Base-by-base conservation (phyloP, 2,888 invertebrate species). In the Chesias legatella region DNA sequence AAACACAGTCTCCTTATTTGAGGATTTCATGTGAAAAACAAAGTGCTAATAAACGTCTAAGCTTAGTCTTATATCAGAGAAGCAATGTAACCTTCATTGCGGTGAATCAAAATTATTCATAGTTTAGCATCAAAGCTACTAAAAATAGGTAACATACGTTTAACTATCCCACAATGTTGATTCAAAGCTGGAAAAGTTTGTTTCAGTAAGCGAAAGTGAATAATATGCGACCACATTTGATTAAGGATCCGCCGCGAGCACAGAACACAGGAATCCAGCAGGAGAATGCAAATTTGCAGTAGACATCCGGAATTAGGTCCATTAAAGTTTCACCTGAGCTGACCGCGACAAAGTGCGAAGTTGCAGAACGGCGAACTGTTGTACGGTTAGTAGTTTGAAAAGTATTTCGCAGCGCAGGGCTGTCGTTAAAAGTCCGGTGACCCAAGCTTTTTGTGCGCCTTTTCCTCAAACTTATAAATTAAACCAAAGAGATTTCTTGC, bases 271-370 rank as follows among this genome's bases (percentile, higher is more conserved):
- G 27, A 30, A 10, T 37, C 17, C 17, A 24, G 22, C 28, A 11
- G 11, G 22, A 5, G 10, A 10, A 13, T 22, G 3, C 9, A 1
- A 17, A 25, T 25, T 9, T 9, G 0, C 8, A 8, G 9, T 9
- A 9, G 25, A 25, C 3, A 17, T 17, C 13, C 2, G 5, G 13
- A 17, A 17, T 17, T 17, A 17, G 13, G 40, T 40, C 43, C 45
- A 43, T 41, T 40, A 43, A 21, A 43, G 40, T 46, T 43, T 43
- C 40, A 46, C 46, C 43, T 46, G 43, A 32, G 26, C 33, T 43
- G 40, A 46, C 50, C 50, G 25, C 50, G 37, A 35, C 46, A 38
- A 43, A 50, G 46, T 50, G 41, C 32, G 20, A 38, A 50, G 50
- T 50, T 46, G 30, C 9, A 35, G 33, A 30, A 25, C 31, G 27